Percentiles rank a stretch among this genome's conserved stretches.
phyloP scores from a whole-genome alignment of 2,888 invertebrate species.

The Dasypolia templi region DNA sequence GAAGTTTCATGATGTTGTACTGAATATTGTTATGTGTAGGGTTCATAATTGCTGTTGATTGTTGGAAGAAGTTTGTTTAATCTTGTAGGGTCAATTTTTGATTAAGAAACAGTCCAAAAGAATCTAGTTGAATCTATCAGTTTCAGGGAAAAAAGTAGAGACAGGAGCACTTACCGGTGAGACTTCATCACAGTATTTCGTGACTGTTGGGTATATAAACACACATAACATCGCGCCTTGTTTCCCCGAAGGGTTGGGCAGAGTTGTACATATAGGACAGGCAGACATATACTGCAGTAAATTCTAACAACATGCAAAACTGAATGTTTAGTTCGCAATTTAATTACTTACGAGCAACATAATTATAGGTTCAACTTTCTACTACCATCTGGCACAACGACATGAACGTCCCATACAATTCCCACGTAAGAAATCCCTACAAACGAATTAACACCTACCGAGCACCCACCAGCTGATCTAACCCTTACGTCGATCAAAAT shows the following conservation, averaged over 20 bases:
- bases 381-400: background rate
- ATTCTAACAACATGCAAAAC: too few relatives aligned
- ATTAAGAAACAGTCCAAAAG: too few relatives aligned
- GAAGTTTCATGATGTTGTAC: slow-evolving; percentile 78
- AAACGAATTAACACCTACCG: slow-evolving; percentile 54
- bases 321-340: background rate
- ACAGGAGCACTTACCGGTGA: too few relatives aligned
- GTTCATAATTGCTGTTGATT: slow-evolving; percentile 51
- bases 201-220: too few relatives aligned
- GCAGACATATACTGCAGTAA: too few relatives aligned
- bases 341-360: background rate
- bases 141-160: too few relatives aligned
- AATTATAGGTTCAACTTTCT: background rate
- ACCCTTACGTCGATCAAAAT: slow-evolving; percentile 79
- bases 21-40: slow-evolving; percentile 70
- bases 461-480: slow-evolving; percentile 31
- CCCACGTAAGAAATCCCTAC: slow-evolving; percentile 41
- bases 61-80: slow-evolving; percentile 10
- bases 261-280: too few relatives aligned
- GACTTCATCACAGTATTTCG: too few relatives aligned
- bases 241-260: too few relatives aligned
- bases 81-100: too few relatives aligned
- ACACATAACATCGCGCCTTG: too few relatives aligned
- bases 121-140: too few relatives aligned
- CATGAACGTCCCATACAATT: slow-evolving; percentile 1